phyloP scores from a whole-genome alignment of 2,113 vertebrate genomes.

The Lycocorax pyrrhopterus region DNA sequence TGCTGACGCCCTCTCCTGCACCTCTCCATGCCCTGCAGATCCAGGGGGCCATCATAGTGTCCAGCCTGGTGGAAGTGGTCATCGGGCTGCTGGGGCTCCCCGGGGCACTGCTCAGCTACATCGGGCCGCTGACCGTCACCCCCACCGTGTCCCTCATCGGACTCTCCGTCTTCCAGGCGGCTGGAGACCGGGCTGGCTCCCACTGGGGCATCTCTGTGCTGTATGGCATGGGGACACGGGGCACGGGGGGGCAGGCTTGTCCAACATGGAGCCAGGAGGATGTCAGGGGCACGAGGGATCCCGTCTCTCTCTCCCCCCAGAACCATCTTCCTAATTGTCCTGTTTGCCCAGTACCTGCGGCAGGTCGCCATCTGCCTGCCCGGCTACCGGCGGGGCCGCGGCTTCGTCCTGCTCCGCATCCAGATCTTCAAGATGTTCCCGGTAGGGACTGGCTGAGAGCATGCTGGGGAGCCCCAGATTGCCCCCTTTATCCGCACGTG shows the following conservation, averaged over 20 bases:
- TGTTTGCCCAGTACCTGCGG: conserved; percentile 93
- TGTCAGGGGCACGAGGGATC: accelerated
- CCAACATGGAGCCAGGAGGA: background rate
- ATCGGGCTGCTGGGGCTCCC: conserved; percentile 89
- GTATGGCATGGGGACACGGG: conserved; percentile 41
- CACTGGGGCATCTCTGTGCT: conserved; percentile 93
- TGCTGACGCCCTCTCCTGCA: background rate
- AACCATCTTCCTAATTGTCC: conserved; percentile 87
- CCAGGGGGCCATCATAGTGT: conserved; percentile 92
- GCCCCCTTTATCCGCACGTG: accelerated
- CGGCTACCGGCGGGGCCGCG: conserved; percentile 76
- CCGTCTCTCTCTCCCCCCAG: conserved; percentile 34
- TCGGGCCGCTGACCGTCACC: conserved; percentile 93
- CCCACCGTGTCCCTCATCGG: conserved; percentile 95
- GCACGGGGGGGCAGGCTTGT: accelerated
- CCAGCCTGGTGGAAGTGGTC: conserved; percentile 85
- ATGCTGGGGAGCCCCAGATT: background rate
- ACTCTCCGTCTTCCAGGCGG: conserved; percentile 90
- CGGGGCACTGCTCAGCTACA: conserved; percentile 88
- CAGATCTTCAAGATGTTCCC: conserved; percentile 98
- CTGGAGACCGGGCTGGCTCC: conserved; percentile 88
- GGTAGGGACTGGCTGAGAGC: conserved; percentile 58
- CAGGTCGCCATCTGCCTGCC: conserved; percentile 79
- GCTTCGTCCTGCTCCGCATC: conserved; percentile 77
- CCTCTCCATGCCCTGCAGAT: conserved; percentile 61